These are phyloP conservation scores for Orchesella cincta DNA, from an alignment of 1,140 invertebrate species.

Conservation along the genomic window DNA sequence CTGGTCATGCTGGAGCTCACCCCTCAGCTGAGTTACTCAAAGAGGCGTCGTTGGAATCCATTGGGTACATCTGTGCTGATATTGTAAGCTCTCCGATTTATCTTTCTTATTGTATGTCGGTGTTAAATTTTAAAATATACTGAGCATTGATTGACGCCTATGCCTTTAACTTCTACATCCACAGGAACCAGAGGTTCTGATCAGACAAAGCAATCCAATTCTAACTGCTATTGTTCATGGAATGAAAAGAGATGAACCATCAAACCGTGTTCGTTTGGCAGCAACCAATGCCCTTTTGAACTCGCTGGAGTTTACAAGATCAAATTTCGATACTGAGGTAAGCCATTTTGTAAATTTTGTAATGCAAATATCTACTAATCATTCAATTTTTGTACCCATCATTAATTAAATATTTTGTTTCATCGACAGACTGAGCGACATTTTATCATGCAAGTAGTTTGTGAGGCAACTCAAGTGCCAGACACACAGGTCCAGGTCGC, in stretches of 20 bases:
- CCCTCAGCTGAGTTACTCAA: conserved; percentile 82
- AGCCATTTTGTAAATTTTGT: conserved; percentile 26
- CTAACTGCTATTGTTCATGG: conserved; percentile 98
- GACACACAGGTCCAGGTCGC: conserved; percentile 91
- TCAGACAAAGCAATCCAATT: conserved; percentile 91
- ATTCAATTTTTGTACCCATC: not conserved
- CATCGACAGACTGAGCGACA: conserved; percentile 79
- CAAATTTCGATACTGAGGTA: conserved; percentile 96
- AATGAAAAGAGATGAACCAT: conserved; percentile 83
- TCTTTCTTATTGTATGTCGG: conserved; percentile 8
- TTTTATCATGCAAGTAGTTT: conserved; percentile 99
- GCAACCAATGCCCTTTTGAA: conserved; percentile 97
- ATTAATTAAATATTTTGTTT: conserved; percentile 4
- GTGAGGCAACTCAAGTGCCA: conserved; percentile 80
- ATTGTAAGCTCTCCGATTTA: conserved; percentile 62
- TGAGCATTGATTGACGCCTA: not conserved
- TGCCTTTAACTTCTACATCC: conserved; percentile 27
- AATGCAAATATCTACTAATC: not conserved
- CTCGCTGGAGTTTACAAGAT: conserved; percentile 97
- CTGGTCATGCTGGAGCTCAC: conserved; percentile 59
- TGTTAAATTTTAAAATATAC: conserved; percentile 9
- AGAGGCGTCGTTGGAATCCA: conserved; percentile 94
- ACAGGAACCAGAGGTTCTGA: conserved; percentile 83
- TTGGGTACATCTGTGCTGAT: conserved; percentile 84
- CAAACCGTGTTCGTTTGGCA: conserved; percentile 82